Evolutionary conservation across 92 coral and sea anemone genomes (phyloP).

Genomic region (Paramuricea clavata): DNA sequence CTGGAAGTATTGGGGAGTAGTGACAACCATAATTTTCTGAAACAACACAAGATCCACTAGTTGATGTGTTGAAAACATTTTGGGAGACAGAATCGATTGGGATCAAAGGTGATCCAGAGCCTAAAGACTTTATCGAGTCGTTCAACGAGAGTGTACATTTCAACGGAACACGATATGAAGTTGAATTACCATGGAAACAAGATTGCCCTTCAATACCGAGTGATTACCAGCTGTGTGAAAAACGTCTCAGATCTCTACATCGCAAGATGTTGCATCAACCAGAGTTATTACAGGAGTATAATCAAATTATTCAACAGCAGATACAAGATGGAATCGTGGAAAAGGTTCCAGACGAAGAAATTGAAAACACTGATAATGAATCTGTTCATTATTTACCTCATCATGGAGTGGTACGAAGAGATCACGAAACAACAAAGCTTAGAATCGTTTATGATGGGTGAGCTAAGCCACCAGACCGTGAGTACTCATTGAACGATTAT

Average conservation of each 20-base stretch:
- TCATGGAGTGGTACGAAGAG: no score
- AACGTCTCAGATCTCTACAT: no score
- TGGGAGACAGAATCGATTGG: constrained; percentile 36
- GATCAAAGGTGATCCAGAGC: constrained; percentile 42
- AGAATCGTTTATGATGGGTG: constrained; percentile 66
- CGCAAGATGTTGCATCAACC: constrained; percentile 26
- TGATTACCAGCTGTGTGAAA: no score
- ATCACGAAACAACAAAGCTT: no score
- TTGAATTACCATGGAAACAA: no score
- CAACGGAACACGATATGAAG: constrained; percentile 72
- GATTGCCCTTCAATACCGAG: no score
- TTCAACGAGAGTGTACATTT: constrained; percentile 55
- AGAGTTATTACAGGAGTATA: background rate
- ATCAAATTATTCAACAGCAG: no score
- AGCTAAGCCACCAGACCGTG: constrained; percentile 53
- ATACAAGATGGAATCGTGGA: no score
- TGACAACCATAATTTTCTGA: no score
- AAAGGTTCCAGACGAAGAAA: constrained; percentile 39
- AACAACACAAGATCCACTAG: background rate
- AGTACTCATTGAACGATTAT: no score
- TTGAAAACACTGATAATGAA: constrained; percentile 8
- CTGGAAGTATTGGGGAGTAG: no score
- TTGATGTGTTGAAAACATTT: background rate
- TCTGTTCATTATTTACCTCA: constrained; percentile 56
- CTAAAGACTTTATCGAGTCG: background rate